These are phyloP conservation scores for Megalopta genalis DNA, from an alignment of 1,140 invertebrate species.

Conservation along the genomic window DNA sequence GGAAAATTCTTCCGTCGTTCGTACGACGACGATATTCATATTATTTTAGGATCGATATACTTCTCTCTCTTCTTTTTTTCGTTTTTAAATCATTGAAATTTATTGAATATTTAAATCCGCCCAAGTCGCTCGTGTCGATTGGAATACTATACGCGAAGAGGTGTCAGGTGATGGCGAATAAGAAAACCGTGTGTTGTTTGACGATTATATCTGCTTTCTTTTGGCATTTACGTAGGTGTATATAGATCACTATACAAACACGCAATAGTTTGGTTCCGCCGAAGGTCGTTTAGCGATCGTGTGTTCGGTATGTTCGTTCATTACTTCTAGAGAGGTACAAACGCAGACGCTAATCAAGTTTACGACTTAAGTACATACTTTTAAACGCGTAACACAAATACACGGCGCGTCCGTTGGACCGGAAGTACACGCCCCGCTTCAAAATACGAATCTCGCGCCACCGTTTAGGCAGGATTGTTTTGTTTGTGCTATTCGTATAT, in stretches of 20 bases:
- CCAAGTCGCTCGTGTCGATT: not conserved
- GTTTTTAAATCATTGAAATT: no score
- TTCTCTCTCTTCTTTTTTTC: no score
- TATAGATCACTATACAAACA: constrained; percentile 75
- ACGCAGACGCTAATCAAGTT: constrained; percentile 54
- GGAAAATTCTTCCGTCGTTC: not conserved
- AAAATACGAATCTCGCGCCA: constrained; percentile 21
- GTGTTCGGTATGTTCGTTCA: constrained; percentile 47
- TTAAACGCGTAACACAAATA: constrained; percentile 47
- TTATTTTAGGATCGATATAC: no score
- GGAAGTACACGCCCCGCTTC: not conserved
- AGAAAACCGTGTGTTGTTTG: constrained; percentile 17
- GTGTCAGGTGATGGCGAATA: constrained; percentile 1
- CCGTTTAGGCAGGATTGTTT: constrained; percentile 33
- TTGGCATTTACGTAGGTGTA: constrained; percentile 72
- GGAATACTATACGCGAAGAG: not conserved
- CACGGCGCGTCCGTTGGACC: constrained; percentile 5
- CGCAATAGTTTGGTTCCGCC: constrained; percentile 74
- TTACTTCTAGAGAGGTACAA: constrained; percentile 61
- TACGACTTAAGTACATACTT: constrained; percentile 60
- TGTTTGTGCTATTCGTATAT: constrained; percentile 47
- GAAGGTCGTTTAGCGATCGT: constrained; percentile 65
- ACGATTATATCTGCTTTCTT: constrained; percentile 67
- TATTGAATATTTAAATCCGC: no score
- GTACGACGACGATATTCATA: not conserved